Percentiles rank a stretch among this genome's conserved stretches.
These are phyloP conservation scores for Pagetopsis macropterus DNA, from an alignment of 2,797 vertebrate genomes.

Conservation along the genomic window DNA sequence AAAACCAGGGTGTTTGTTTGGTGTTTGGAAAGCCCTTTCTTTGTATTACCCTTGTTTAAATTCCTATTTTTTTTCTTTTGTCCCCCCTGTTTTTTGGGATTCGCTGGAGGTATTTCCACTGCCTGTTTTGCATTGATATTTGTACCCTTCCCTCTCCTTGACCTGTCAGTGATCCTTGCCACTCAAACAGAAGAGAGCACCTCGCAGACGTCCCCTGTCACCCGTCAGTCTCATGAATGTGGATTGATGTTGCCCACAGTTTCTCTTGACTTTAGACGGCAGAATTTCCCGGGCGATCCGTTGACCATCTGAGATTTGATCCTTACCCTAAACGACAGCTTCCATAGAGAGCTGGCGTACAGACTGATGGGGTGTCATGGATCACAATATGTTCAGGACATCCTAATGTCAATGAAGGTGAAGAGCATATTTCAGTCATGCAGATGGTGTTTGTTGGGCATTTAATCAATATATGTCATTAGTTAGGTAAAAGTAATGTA, in stretches of 20 bases:
- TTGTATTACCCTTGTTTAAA: background rate
- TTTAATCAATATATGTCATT: conserved; percentile 25
- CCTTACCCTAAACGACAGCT: conserved; percentile 64
- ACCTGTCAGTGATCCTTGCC: conserved; percentile 25
- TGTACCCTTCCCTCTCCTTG: conserved; percentile 29
- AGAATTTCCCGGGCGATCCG: conserved; percentile 19
- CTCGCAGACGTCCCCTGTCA: conserved; percentile 35
- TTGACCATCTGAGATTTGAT: conserved; percentile 61
- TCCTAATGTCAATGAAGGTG: conserved; percentile 26
- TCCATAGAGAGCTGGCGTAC: conserved; percentile 35
- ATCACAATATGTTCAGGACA: conserved; percentile 34
- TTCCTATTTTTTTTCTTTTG: background rate
- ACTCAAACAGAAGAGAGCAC: conserved; percentile 20
- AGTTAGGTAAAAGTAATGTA: background rate
- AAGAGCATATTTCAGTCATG: background rate
- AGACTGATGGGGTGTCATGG: conserved; percentile 50
- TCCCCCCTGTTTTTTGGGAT: background rate
- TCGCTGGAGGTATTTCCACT: background rate
- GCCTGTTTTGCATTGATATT: conserved; percentile 10
- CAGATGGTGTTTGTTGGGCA: conserved; percentile 29
- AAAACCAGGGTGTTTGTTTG: too few relatives aligned
- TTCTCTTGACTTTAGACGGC: conserved; percentile 31
- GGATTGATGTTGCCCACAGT: conserved; percentile 53
- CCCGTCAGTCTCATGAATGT: conserved; percentile 34
- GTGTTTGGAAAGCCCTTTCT: background rate